phyloP scores from a whole-genome alignment of 1,140 invertebrate species.

The Drosophila nigrodunni region DNA sequence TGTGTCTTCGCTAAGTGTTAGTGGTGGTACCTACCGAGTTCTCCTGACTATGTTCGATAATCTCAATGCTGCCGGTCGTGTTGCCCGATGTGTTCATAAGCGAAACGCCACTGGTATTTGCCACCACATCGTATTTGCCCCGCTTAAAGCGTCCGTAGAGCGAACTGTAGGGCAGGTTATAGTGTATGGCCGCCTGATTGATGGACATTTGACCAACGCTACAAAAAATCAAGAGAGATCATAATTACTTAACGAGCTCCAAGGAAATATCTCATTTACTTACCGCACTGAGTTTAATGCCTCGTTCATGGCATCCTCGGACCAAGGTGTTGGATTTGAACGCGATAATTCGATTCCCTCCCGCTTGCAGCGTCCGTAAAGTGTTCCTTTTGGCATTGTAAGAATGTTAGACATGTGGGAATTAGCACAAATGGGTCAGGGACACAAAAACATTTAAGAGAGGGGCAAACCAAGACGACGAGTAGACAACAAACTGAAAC shows the following conservation, averaged over 20 bases:
- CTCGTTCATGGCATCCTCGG: slow-evolving; percentile 94
- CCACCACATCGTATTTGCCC: slow-evolving; percentile 86
- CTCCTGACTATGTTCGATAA: slow-evolving; percentile 84
- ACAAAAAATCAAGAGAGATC: slow-evolving; percentile 58
- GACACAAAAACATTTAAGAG: background rate
- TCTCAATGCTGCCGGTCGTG: slow-evolving; percentile 84
- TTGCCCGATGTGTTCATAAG: slow-evolving; percentile 81
- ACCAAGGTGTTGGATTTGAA: slow-evolving; percentile 94
- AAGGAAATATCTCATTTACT: slow-evolving; percentile 28
- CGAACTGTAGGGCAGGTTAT: slow-evolving; percentile 95
- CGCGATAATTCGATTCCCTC: slow-evolving; percentile 94
- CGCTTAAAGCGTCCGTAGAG: slow-evolving; percentile 94
- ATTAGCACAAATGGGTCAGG: slow-evolving; percentile 36
- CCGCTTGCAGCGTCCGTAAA: slow-evolving; percentile 94
- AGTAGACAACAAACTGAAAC: background rate
- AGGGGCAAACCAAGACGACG: background rate
- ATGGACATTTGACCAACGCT: slow-evolving; percentile 96
- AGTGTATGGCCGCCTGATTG: slow-evolving; percentile 96
- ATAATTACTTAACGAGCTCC: background rate
- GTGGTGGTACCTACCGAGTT: slow-evolving; percentile 77
- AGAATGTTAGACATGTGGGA: slow-evolving; percentile 26
- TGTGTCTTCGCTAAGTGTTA: background rate
- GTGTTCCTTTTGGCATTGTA: slow-evolving; percentile 86
- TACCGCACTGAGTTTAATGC: slow-evolving; percentile 94
- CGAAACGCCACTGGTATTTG: slow-evolving; percentile 76